Base-by-base conservation (phyloP, 1,140 invertebrate species). In the Drosophila punjabiensis region DNA sequence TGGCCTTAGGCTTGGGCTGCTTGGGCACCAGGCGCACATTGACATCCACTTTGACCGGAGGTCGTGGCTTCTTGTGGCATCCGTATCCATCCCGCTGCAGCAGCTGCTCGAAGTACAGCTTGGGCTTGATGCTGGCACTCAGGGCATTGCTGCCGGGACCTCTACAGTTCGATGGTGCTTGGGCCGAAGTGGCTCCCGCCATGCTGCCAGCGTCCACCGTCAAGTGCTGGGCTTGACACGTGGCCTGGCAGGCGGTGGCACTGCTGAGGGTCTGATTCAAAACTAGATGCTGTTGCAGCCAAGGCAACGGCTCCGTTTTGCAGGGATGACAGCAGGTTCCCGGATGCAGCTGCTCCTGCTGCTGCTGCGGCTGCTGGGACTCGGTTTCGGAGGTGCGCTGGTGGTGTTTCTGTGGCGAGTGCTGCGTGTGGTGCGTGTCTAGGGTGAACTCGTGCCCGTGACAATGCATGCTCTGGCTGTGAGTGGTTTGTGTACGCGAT, bases 1-100 rank as follows among this genome's bases (percentile, higher is more conserved):
- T 53, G 52, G 59, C 67, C 65, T 65, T 73, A 8, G 81, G 92
- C 83, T 73, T 93, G 37, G 89, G 93, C 71, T 96, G 79, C 58
- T 93, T 92, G 56, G 89, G 96, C 92, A 96, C 95, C 90, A 97
- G 93, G 93, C 96, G 96, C 79, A 97, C 95, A 94, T 96, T 96
- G 83, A 97, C 95, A 94, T 97, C 96, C 92, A 97, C 95, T 94
- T 96, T 97, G 90, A 97, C 95, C 69, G 92, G 92, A 2, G 87
- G 77, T 0, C 83, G 77, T 18, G 86, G 71, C 65, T 90, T 80
- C 52, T 77, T 90, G 43, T 82, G 76, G 68, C 87, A 90, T 30
- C 79, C 61, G 65, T 91, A 76, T 18, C 85, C 61, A 60, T 91
- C 85, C 13, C 85, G 82, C 18, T 85, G 86, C 76, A 90, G 52